These are phyloP conservation scores for Stenotaenia linearis DNA, from an alignment of 2,888 invertebrate species.

Conservation along the genomic window DNA sequence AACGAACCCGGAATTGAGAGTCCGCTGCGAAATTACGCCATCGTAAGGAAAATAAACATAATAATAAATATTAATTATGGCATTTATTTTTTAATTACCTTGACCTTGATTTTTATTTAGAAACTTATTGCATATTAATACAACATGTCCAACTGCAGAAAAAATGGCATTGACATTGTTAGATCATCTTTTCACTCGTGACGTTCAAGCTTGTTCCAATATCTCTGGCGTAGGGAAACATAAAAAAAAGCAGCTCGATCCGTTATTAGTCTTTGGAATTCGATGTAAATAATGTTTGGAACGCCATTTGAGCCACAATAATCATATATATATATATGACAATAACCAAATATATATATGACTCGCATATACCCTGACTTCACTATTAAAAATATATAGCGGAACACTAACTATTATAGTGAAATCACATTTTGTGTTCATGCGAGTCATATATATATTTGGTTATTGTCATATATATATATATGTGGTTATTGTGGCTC, in stretches of 20 bases:
- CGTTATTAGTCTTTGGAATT: constrained; percentile 51
- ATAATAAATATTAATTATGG: background rate
- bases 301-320: no score
- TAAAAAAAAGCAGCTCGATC: constrained; percentile 53
- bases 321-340: no score
- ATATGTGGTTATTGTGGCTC: no score
- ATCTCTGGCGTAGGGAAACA: constrained; percentile 53
- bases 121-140: constrained; percentile 51
- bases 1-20: constrained; percentile 50
- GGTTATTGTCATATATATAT: no score
- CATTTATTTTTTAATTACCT: background rate
- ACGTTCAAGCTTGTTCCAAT: constrained; percentile 52
- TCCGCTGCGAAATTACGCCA: constrained; percentile 50
- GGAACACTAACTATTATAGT: no score
- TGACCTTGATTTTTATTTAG: constrained; percentile 38
- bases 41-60: constrained; percentile 43
- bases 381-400: no score
- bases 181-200: constrained; percentile 53
- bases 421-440: no score
- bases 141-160: constrained; percentile 52
- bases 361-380: no score
- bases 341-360: no score
- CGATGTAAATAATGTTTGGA: constrained; percentile 44
- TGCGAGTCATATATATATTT: no score
- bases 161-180: constrained; percentile 54